phyloP scores from a whole-genome alignment of 2,113 vertebrate species.

The Elgaria multicarinata region DNA sequence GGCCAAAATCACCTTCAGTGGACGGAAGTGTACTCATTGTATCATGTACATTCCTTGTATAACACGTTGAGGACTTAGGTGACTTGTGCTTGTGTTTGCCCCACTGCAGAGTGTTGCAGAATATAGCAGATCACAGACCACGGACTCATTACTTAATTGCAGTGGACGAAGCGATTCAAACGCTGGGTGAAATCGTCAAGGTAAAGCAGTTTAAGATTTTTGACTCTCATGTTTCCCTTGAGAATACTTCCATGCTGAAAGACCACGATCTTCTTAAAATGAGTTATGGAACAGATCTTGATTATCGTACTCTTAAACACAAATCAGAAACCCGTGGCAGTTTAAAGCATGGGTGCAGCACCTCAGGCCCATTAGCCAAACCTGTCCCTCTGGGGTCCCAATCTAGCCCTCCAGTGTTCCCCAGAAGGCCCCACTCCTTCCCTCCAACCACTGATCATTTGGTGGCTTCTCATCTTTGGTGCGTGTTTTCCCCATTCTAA shows the following conservation, averaged over 20 bases:
- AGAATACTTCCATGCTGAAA: neutral
- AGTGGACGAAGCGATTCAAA: constrained; percentile 84
- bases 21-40: neutral
- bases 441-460: too few relatives aligned
- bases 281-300: neutral
- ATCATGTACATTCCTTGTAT: constrained; percentile 7
- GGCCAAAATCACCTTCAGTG: neutral
- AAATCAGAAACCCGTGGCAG: too few relatives aligned
- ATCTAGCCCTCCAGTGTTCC: too few relatives aligned
- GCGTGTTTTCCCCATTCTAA: too few relatives aligned
- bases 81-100: neutral
- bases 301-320: neutral
- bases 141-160: constrained; percentile 84
- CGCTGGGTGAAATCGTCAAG: constrained; percentile 85
- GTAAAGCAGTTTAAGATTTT: constrained; percentile 62
- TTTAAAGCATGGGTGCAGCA: too few relatives aligned
- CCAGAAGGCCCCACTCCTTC: too few relatives aligned
- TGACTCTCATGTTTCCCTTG: neutral
- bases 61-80: neutral
- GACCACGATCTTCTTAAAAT: constrained; percentile 22
- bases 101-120: constrained; percentile 84
- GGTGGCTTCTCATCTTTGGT: too few relatives aligned
- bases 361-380: too few relatives aligned
- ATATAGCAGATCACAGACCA: constrained; percentile 84
- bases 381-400: too few relatives aligned